Evolutionary conservation across 2,797 vertebrate genomes (phyloP).

Genomic region (Masticophis lateralis): DNA sequence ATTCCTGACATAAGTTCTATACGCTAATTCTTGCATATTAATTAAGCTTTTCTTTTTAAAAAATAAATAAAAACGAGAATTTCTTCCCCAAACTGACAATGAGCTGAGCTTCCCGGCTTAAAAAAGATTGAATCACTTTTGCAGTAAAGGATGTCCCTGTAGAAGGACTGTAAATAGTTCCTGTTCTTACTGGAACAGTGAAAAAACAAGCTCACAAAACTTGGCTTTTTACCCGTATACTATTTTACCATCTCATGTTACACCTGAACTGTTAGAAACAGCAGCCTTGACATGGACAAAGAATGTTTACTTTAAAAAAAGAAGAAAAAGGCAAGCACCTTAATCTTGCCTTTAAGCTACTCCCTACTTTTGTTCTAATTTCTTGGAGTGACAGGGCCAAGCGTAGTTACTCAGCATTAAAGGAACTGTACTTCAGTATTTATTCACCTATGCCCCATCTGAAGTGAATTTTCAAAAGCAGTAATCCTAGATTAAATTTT

Average conservation of each 20-base stretch:
- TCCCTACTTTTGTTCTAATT: neutral
- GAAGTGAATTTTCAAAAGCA: neutral
- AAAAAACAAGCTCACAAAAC: neutral
- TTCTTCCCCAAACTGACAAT: conserved; percentile 6
- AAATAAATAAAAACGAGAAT: conserved; percentile 1
- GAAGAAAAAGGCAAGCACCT: neutral
- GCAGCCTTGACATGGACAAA: neutral
- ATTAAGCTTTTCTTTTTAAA: conserved; percentile 3
- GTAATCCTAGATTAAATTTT: neutral
- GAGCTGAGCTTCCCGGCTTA: neutral
- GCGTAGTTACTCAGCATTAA: neutral
- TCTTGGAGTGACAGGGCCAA: neutral
- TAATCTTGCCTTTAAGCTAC: neutral
- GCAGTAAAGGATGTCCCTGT: neutral
- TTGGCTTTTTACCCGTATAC: neutral
- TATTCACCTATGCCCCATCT: neutral
- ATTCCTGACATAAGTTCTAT: conserved; percentile 22
- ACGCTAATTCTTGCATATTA: conserved; percentile 29
- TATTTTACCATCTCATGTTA: neutral
- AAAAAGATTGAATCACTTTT: neutral
- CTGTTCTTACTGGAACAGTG: neutral
- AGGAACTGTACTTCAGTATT: neutral
- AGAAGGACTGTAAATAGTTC: neutral
- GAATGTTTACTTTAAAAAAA: neutral
- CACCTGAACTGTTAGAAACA: neutral